Evolutionary conservation across 2,888 invertebrate genomes (phyloP), one percentile per base, ranked within the genome.

Genomic region (Aleiodes alternator): DNA sequence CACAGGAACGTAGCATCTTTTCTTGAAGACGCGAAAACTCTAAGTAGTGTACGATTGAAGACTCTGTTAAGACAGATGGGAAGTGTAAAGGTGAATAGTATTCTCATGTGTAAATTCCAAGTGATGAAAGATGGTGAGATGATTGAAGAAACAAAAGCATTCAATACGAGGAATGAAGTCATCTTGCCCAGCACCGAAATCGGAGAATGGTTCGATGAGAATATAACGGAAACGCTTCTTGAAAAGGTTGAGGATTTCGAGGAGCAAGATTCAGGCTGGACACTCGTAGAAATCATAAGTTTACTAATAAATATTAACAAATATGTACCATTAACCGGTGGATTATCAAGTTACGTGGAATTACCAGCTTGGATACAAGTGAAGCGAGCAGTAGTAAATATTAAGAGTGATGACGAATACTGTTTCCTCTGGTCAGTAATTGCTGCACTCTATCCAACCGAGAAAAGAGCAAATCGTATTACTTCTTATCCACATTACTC

Each of bases 361-460:
- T 59, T 82, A 64, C 81, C 81, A 4, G 2, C 16, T 14, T 48
- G 79, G 31, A 79, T 79, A 11, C 76, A 76, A 70, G 59, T 61
- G 8, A 83, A 79, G 61, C 69, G 76, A 66, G 80, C 79, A 43
- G 79, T 82, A 8, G 73, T 81, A 29, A 82, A 84, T 68, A 78
- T 84, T 7, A 50, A 78, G 73, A 83, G 82, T 72, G 72, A 79
- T 51, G 79, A 83, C 69, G 38, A 77, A 12, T 78, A 70, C 61
- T 82, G 82, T 56, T 82, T 83, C 69, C 55, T 77, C 7, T 82
- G 79, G 78, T 72, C 77, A 0, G 55, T 81, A 1, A 38, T 69
- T 0, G 81, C 81, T 8, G 76, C 81, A n/a, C 70, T 82, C 38
- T 51, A 76, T 74, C 38, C 38, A 38, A 38, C 8, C 8, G 8